Percentiles rank a stretch among this genome's conserved stretches.
These are phyloP conservation scores for Paralinhomoeus sp. DNA, from an alignment of 2,888 invertebrate species.

Conservation along the genomic window DNA sequence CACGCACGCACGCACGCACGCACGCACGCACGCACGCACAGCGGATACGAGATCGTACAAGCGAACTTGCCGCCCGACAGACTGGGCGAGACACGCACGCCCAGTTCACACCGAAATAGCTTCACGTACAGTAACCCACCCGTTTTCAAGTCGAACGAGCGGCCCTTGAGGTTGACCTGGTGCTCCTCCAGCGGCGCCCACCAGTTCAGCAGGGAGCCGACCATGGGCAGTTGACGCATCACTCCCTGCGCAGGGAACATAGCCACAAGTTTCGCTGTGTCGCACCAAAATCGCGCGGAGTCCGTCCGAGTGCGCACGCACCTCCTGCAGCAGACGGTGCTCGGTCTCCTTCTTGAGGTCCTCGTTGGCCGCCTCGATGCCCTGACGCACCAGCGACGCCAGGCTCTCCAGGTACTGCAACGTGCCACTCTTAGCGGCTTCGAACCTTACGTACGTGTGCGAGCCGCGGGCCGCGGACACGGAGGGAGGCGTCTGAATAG, in stretches of 20 bases:
- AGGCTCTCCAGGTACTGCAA: conserved; percentile 62
- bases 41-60: no score
- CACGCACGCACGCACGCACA: no score
- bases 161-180: conserved; percentile 44
- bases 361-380: conserved; percentile 72
- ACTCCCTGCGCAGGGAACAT: conserved; percentile 39
- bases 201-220: conserved; percentile 83
- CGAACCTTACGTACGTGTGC: no score
- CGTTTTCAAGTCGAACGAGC: conserved; percentile 48
- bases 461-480: no score
- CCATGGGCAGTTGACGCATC: conserved; percentile 71
- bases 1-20: no score
- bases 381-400: conserved; percentile 63
- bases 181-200: conserved; percentile 67
- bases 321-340: conserved; percentile 67
- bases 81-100: no score
- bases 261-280: not conserved
- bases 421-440: no score
- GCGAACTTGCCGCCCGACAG: no score
- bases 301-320: no score
- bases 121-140: conserved; percentile 19
- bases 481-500: no score
- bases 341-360: conserved; percentile 73
- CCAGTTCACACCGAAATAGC: not conserved
- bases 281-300: no score